These are phyloP conservation scores for Microchirus variegatus DNA, from an alignment of 2,797 vertebrate genomes.

Conservation along the genomic window DNA sequence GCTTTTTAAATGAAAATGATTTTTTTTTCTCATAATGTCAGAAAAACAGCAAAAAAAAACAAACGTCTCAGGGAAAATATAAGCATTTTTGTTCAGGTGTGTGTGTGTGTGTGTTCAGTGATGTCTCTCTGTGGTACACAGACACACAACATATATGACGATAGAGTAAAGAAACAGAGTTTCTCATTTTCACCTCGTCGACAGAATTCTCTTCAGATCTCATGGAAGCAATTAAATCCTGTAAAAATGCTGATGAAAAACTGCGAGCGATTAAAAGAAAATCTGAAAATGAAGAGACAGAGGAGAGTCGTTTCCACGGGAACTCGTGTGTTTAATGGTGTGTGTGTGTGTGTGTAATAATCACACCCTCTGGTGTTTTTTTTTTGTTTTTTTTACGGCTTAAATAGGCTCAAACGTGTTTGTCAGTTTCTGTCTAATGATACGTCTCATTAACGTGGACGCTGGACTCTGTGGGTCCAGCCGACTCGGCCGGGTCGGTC, in stretches of 20 bases:
- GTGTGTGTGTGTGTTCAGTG: too few species aligned
- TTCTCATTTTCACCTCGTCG: slow-evolving; percentile 52
- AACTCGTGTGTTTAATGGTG: background rate
- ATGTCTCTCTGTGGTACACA: too few species aligned
- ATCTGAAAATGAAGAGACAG: slow-evolving; percentile 40
- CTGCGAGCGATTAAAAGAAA: slow-evolving; percentile 58
- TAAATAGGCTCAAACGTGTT: slow-evolving; percentile 46
- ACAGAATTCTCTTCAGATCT: slow-evolving; percentile 51
- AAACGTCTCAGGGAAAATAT: too few species aligned
- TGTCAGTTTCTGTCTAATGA: slow-evolving; percentile 19
- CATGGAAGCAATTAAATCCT: slow-evolving; percentile 63
- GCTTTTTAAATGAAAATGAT: too few species aligned
- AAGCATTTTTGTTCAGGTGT: too few species aligned
- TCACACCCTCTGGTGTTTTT: too few species aligned
- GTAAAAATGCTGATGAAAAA: slow-evolving; percentile 66
- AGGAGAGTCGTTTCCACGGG: slow-evolving; percentile 6
- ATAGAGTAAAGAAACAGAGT: too few species aligned
- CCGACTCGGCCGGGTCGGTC: slow-evolving; percentile 58
- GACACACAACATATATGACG: too few species aligned
- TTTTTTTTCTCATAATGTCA: too few species aligned
- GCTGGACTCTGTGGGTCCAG: too few species aligned
- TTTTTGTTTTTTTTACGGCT: slow-evolving; percentile 18
- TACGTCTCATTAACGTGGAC: slow-evolving; percentile 58
- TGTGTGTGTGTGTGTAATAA: slow-evolving; percentile 6
- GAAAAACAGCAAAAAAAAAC: too few species aligned